Conservation (phyloP, 1,140 invertebrate genomes). For the Pseudomyrmex sp. region DNA sequence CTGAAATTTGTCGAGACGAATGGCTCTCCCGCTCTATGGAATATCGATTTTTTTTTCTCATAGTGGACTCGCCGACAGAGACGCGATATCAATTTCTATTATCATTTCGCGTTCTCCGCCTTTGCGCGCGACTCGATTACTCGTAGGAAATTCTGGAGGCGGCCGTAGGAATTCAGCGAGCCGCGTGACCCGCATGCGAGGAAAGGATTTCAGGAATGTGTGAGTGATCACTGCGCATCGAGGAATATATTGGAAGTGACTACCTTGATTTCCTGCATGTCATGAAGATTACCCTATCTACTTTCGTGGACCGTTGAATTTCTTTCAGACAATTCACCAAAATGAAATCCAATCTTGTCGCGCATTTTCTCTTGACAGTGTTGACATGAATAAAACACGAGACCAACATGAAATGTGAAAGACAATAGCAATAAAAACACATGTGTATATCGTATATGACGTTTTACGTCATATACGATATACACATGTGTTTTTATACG, state of each 20-base stretch:
- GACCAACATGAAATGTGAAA: conserved; percentile 37
- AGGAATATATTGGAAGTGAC: conserved; percentile 68
- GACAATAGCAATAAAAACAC: conserved; percentile 45
- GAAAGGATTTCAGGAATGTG: conserved; percentile 69
- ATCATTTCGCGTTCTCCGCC: conserved; percentile 31
- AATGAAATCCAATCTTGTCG: conserved; percentile 53
- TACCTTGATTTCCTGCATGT: conserved; percentile 68
- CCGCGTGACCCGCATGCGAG: conserved; percentile 61
- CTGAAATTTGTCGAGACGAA: conserved; percentile 47
- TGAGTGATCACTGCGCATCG: conserved; percentile 58
- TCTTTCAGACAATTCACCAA: conserved; percentile 67
- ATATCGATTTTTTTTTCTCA: conserved; percentile 14
- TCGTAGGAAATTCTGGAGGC: conserved; percentile 64
- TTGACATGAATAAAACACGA: conserved; percentile 49
- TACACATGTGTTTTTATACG: no score
- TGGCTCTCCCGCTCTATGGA: not conserved
- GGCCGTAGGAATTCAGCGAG: conserved; percentile 42
- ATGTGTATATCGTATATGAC: not conserved
- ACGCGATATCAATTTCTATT: conserved; percentile 57
- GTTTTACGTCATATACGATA: no score
- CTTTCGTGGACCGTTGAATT: conserved; percentile 67
- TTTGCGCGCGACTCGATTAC: conserved; percentile 58
- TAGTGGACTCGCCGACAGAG: not conserved
- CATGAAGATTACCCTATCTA: conserved; percentile 69
- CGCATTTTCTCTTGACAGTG: conserved; percentile 16